Evolutionary conservation across 2,797 vertebrate species (phyloP).

Genomic region (Erpetoichthys calabaricus): DNA sequence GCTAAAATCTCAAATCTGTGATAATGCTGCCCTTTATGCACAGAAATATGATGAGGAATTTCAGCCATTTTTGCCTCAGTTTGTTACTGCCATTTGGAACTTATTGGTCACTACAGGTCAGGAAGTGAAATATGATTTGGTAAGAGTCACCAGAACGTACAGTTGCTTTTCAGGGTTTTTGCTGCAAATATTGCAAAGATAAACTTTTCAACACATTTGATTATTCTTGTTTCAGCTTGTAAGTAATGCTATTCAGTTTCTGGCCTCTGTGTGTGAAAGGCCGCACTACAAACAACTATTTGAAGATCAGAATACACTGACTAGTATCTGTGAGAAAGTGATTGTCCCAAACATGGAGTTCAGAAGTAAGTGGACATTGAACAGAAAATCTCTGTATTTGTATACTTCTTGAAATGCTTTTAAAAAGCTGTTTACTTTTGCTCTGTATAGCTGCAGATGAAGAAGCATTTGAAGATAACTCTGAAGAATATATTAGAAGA

Average conservation of each 20-base stretch:
- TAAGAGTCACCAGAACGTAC: constrained; percentile 34
- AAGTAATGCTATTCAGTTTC: constrained; percentile 97
- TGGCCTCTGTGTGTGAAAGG: constrained; percentile 93
- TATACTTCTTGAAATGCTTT: neutral
- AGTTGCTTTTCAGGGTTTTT: too few species aligned
- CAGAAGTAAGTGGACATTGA: constrained; percentile 63
- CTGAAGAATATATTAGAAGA: constrained; percentile 92
- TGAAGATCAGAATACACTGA: constrained; percentile 91
- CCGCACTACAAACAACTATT: constrained; percentile 96
- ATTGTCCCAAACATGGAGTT: constrained; percentile 99
- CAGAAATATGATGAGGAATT: constrained; percentile 98
- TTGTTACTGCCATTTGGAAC: constrained; percentile 97
- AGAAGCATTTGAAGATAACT: constrained; percentile 97
- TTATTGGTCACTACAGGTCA: constrained; percentile 90
- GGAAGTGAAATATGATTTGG: constrained; percentile 96
- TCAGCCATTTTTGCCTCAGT: constrained; percentile 84
- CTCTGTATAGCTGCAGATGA: constrained; percentile 77
- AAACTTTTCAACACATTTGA: too few species aligned
- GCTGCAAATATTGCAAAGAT: too few species aligned
- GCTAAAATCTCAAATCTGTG: constrained; percentile 95
- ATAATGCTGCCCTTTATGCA: constrained; percentile 92
- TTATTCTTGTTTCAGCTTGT: constrained; percentile 62
- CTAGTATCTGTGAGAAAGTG: constrained; percentile 97
- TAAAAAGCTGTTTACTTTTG: too few species aligned
- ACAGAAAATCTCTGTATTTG: constrained; percentile 2